phyloP scores from a whole-genome alignment of 2,113 vertebrate genomes.

The Albula glossodonta region DNA sequence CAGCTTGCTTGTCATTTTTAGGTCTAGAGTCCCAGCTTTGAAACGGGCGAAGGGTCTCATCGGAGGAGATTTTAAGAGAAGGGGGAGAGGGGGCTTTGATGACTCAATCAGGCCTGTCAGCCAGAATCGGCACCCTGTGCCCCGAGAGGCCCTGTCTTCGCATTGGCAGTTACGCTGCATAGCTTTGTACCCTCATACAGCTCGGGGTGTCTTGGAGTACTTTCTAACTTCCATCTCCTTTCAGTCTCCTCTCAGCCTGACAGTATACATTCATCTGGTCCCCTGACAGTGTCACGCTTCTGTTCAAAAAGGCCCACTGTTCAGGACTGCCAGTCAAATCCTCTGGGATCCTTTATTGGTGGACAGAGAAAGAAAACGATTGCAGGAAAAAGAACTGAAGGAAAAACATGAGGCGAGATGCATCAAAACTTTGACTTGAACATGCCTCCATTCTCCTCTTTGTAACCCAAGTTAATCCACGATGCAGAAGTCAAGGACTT shows the following conservation, averaged over 20 bases:
- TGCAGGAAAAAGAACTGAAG: not conserved
- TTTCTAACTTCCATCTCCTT: not conserved
- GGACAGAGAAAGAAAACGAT: not conserved
- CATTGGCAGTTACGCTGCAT: not conserved
- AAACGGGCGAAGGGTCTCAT: conserved; percentile 11
- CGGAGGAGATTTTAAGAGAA: conserved; percentile 11
- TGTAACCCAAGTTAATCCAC: not conserved
- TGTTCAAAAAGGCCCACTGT: not conserved
- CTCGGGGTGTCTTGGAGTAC: not conserved
- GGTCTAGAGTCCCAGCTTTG: conserved; percentile 34
- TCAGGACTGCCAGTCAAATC: not conserved
- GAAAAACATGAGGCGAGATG: not conserved
- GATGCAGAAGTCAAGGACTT: not conserved
- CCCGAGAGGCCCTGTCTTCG: not conserved
- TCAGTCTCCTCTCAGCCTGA: not conserved
- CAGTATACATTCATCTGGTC: not conserved
- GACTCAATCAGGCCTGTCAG: conserved; percentile 40
- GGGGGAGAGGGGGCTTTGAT: conserved; percentile 37
- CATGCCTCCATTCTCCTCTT: not conserved
- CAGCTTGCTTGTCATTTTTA: conserved; percentile 51
- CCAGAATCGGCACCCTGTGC: not conserved
- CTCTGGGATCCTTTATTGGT: not conserved
- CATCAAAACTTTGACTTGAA: not conserved
- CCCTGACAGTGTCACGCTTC: not conserved
- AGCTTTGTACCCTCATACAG: not conserved